Evolutionary conservation across 1,140 invertebrate genomes (phyloP).

Genomic region (Leptinotarsa undecemlineata): DNA sequence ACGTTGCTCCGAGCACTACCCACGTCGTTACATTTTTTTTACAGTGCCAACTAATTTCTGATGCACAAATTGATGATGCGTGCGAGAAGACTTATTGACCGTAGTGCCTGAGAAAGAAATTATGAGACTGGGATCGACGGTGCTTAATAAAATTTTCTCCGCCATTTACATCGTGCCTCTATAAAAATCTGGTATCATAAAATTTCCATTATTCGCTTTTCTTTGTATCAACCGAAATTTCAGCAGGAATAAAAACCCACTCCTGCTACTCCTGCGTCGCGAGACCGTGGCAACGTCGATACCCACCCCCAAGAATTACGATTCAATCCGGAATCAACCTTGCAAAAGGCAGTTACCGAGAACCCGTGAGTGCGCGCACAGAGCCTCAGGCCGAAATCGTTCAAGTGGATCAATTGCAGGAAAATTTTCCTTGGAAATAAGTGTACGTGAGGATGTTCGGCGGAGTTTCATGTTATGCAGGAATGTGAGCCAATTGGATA

Average conservation of each 20-base stretch:
- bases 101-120: no score
- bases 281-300: slow-evolving; percentile 2
- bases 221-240: neutral
- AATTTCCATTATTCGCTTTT: no score
- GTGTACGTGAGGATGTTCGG: neutral
- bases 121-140: no score
- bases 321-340: slow-evolving; percentile 17
- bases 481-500: slow-evolving; percentile 3
- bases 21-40: no score
- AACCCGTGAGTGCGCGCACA: neutral
- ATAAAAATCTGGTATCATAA: no score
- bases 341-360: slow-evolving; percentile 14
- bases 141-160: no score
- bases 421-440: slow-evolving; percentile 8
- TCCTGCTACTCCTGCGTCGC: slow-evolving; percentile 3
- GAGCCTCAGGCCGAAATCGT: neutral
- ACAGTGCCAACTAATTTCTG: no score
- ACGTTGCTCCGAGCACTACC: no score
- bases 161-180: no score
- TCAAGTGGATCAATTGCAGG: slow-evolving; percentile 7
- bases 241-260: neutral
- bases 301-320: slow-evolving; percentile 17
- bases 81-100: no score
- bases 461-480: slow-evolving; percentile 5
- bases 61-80: no score